A percentile compares a stretch with the other conserved stretches of the same genome.
phyloP scores from a whole-genome alignment of 1,140 invertebrate genomes.

The Stegodyphus mimosarum region DNA sequence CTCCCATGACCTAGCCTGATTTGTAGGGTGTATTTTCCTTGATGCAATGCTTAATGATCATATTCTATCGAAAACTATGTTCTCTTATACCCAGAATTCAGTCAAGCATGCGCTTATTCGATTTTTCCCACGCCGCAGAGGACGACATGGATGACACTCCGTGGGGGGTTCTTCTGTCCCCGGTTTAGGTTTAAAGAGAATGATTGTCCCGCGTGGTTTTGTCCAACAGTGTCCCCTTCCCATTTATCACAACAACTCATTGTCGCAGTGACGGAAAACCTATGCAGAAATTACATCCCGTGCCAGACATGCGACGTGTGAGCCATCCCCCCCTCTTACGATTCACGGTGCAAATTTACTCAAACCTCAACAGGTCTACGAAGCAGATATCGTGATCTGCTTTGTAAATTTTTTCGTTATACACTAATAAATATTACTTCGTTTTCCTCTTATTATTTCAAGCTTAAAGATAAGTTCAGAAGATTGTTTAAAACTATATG shows the following conservation, averaged over 20 bases:
- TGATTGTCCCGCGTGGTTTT: slow-evolving; percentile 16
- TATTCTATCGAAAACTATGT: not conserved
- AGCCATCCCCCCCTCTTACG: not conserved
- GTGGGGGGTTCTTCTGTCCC: too few relatives aligned
- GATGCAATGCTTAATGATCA: not conserved
- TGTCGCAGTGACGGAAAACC: slow-evolving; percentile 23
- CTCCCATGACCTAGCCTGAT: too few relatives aligned
- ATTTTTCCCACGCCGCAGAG: slow-evolving; percentile 29
- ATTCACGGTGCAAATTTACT: not conserved
- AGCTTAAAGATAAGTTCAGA: too few relatives aligned
- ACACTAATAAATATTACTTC: not conserved
- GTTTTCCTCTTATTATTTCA: not conserved
- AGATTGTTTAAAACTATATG: too few relatives aligned
- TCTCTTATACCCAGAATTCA: not conserved
- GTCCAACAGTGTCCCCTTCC: slow-evolving; percentile 39
- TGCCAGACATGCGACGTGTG: not conserved
- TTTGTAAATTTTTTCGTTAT: not conserved
- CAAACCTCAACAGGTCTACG: not conserved
- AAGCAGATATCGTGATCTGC: not conserved
- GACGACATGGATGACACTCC: not conserved
- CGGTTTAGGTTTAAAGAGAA: not conserved
- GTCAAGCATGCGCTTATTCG: slow-evolving; percentile 8
- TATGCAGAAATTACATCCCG: slow-evolving; percentile 39
- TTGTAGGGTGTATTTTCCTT: too few relatives aligned
- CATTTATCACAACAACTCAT: slow-evolving; percentile 47